phyloP scores from a whole-genome alignment of 1,140 invertebrate genomes.

The Ceratosolen solmsi region DNA sequence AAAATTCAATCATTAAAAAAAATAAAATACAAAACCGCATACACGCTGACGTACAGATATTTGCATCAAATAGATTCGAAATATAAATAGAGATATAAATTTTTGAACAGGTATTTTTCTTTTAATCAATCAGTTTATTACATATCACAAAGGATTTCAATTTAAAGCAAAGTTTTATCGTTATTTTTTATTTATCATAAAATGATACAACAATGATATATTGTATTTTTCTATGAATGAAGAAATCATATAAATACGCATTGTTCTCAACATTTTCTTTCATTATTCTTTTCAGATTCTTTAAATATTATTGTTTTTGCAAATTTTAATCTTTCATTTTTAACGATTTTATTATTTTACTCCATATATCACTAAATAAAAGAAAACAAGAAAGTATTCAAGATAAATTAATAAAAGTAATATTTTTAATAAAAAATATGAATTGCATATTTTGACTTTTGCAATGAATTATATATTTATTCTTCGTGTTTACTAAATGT shows the following conservation, averaged over 20 bases:
- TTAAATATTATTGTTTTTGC: no score
- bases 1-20: slow-evolving; percentile 13
- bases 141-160: neutral
- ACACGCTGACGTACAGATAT: neutral
- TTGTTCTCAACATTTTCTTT: slow-evolving; percentile 22
- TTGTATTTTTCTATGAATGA: neutral
- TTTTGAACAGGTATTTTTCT: slow-evolving; percentile 56
- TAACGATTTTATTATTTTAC: no score
- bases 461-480: no score
- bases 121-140: neutral
- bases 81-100: slow-evolving; percentile 61
- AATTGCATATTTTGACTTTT: no score
- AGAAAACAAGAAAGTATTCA: no score
- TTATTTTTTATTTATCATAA: slow-evolving; percentile 1
- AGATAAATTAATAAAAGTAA: no score
- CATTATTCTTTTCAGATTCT: no score
- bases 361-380: no score
- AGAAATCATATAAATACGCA: neutral
- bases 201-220: slow-evolving; percentile 4
- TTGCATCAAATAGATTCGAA: slow-evolving; percentile 51
- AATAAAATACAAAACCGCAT: no score
- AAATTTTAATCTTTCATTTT: no score
- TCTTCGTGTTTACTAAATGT: no score
- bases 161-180: slow-evolving; percentile 32
- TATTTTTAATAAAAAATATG: no score